These are phyloP conservation scores for Alethe diademata DNA, from an alignment of 2,113 vertebrate species.

Conservation along the genomic window DNA sequence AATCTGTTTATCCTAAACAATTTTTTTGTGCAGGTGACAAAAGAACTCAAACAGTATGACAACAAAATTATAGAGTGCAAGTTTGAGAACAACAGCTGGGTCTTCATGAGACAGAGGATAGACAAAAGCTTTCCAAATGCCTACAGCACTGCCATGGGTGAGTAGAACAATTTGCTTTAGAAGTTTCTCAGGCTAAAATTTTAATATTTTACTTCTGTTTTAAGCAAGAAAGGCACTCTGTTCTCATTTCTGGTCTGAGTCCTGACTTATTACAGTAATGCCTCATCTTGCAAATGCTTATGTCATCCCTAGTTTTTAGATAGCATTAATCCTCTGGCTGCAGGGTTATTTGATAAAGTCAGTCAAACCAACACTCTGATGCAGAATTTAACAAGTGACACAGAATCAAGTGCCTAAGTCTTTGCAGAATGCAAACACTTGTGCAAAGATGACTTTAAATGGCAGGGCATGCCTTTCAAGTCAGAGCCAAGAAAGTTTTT, in stretches of 20 bases:
- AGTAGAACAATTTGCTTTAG: slow-evolving; percentile 64
- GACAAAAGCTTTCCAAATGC: slow-evolving; percentile 99
- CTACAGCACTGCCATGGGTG: slow-evolving; percentile 96
- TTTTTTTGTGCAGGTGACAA: slow-evolving; percentile 82
- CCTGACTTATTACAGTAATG: background rate
- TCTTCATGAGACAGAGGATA: slow-evolving; percentile 96
- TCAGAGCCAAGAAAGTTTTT: background rate
- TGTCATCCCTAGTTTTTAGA: background rate
- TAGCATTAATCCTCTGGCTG: background rate
- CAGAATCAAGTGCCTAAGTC: background rate
- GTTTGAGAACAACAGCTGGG: slow-evolving; percentile 94
- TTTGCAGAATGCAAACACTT: background rate
- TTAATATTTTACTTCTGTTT: background rate
- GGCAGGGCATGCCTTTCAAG: background rate
- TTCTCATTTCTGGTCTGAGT: background rate
- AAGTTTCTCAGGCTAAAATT: background rate
- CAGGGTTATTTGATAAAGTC: background rate
- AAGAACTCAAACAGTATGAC: slow-evolving; percentile 94
- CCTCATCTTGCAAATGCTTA: background rate
- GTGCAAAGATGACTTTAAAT: background rate
- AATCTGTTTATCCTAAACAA: slow-evolving; percentile 26
- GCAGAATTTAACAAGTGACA: background rate
- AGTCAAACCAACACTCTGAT: background rate
- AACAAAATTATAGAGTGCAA: slow-evolving; percentile 99
- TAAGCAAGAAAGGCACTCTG: background rate